Evolutionary conservation across 2,113 vertebrate species (phyloP), one percentile per base, ranked within the genome.

Genomic region (Hemiscyllium ocellatum): DNA sequence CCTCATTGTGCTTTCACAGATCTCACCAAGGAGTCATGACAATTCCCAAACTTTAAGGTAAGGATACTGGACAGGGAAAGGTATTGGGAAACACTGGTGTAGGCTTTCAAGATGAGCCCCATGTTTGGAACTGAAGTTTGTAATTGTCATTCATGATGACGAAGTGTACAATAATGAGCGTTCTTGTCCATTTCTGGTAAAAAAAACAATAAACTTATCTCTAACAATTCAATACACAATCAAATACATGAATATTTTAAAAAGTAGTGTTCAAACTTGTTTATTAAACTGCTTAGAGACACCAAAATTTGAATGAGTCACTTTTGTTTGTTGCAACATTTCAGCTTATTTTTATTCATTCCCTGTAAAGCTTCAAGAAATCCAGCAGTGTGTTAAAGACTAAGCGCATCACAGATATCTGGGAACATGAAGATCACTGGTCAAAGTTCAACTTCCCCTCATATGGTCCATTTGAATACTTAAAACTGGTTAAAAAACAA

Each of bases 371-470:
- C 80, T 42, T 42, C 80, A 83, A 83, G n/a, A 83, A 20, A 47
- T 83, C 37, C 80, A 83, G 80, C 80, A 83, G 1, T n/a, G 33
- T 37, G n/a, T 70, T 70, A 70, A 70, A 83, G 15, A 19, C 78
- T 19, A 17, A 37, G n/a, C 37, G 19, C 47, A 89, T 52, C 50
- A 24, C 50, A 56, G 24, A 50, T 86, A 37, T 86, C 50, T 56
- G 86, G 10, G 86, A 89, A 56, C 52, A 89, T 29, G 10, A 50
- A 56, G 26, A 50, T 56, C 86, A 89, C 29, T 33, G 26, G 50
- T 89, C 86, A 89, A 89, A 52, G 86, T 89, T 89, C 86, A 89
- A 89, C 86, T 29, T 56, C 50, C 86, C 80, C 50, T 89, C 86
- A 12, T 89, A 50, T 56, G 47, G 56, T 7, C 86, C 8, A 42